Conservation (phyloP, 2,888 invertebrate genomes). For the Agrotis segetum region DNA sequence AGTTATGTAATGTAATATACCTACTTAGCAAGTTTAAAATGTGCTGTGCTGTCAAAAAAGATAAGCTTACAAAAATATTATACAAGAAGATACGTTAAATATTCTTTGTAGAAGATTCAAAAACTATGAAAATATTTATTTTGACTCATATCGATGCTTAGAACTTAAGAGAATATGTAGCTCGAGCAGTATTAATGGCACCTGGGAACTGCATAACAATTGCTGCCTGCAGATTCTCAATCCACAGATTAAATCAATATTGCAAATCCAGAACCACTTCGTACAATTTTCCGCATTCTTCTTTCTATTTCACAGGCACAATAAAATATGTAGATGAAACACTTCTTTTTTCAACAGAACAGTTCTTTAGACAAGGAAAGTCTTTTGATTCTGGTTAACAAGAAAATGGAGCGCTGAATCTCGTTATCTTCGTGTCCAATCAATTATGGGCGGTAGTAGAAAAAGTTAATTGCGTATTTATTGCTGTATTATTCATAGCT, state of each 20-base stretch:
- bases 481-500: slow-evolving; percentile 57
- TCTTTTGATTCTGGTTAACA: slow-evolving; percentile 61
- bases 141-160: no score
- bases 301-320: slow-evolving; percentile 50
- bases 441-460: slow-evolving; percentile 56
- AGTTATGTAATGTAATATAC: no score
- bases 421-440: slow-evolving; percentile 64
- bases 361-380: slow-evolving; percentile 49
- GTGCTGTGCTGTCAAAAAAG: background rate
- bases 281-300: slow-evolving; percentile 39
- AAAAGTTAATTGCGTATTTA: slow-evolving; percentile 64
- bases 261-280: slow-evolving; percentile 29
- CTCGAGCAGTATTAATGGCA: background rate
- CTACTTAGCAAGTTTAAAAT: background rate
- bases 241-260: slow-evolving; percentile 3
- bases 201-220: background rate
- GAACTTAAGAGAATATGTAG: background rate
- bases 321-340: slow-evolving; percentile 65
- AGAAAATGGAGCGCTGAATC: slow-evolving; percentile 58
- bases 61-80: background rate
- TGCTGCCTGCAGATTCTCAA: background rate
- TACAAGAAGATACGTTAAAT: background rate
- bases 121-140: no score
- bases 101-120: no score
- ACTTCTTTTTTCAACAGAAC: slow-evolving; percentile 41